Base-by-base conservation (phyloP, 2,888 invertebrate species). In the Pollenia griseotomentosa region DNA sequence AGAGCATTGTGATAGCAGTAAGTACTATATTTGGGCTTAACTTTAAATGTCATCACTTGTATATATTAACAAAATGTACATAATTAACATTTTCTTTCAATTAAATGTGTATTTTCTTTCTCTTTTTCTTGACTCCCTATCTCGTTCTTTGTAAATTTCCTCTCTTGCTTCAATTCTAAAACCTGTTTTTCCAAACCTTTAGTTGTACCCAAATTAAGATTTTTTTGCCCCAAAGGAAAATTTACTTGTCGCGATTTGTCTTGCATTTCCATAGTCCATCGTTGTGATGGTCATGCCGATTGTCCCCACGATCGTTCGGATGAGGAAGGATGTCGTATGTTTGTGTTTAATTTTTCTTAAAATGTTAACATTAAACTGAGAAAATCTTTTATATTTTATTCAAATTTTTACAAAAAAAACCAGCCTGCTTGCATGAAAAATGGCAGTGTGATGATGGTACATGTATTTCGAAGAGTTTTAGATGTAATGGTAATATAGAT, bases 361-460 rank as follows among this genome's bases (percentile, higher is more conserved):
- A 11, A 33, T 48, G 4, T 70, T 44, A 16, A 23, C n/a, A 19
- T 5, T 40, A 48, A 55, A 66, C 19, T 57, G n/a, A 6, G 16
- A 8, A 40, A 46, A 55, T 70, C 51, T 79, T 48, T 23, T 59
- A 68, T 19, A 33, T 92, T 63, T 73, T 61, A 79, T 61, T 66
- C 46, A 77, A 74, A 71, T 70, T 61, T 23, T 70, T 33, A n/a
- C 42, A 33, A n/a, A 65, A 16, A 42, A 59, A 46, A 53, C 83
- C 93, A 96, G 96, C 95, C 93, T 96, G 96, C 95, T 93, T 94
- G 90, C 93, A 95, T 89, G 94, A 95, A 91, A 95, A 96, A 92
- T 96, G 96, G 95, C 95, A 95, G 90, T 98, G 98, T 93, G 95
- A 96, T 91, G 95, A 95, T 91, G 96, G 96, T 85, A 94, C 94